phyloP scores from a whole-genome alignment of 2,888 invertebrate genomes.

The Anarsia innoxiella region DNA sequence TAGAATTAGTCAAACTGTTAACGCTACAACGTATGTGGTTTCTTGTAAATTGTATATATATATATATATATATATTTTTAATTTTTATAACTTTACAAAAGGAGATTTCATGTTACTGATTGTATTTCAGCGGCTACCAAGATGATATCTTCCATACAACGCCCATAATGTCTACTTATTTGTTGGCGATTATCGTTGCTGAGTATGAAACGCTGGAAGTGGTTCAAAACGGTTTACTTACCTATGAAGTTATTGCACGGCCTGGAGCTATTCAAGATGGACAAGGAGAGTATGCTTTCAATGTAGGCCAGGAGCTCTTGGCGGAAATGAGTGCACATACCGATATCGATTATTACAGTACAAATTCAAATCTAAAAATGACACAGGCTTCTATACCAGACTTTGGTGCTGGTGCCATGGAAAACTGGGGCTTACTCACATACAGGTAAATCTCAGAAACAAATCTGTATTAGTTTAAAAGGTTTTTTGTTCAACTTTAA shows the following conservation, averaged over 20 bases:
- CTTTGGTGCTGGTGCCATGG: constrained; percentile 87
- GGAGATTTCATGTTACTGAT: too few species aligned
- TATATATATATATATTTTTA: too few species aligned
- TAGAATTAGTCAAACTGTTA: not conserved
- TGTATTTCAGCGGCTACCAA: constrained; percentile 33
- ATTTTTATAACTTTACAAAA: too few species aligned
- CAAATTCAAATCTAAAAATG: constrained; percentile 65
- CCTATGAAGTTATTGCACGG: constrained; percentile 63
- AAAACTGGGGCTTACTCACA: constrained; percentile 89
- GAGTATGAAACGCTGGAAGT: constrained; percentile 57
- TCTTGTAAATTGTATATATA: too few species aligned
- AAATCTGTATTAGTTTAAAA: too few species aligned
- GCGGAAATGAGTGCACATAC: constrained; percentile 75
- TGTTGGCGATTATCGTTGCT: constrained; percentile 81
- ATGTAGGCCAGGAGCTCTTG: constrained; percentile 56
- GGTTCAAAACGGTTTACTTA: constrained; percentile 16
- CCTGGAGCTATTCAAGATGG: constrained; percentile 42
- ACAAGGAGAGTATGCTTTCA: constrained; percentile 57
- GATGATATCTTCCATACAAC: constrained; percentile 53
- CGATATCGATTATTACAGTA: constrained; percentile 54
- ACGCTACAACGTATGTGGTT: too few species aligned
- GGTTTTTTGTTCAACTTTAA: too few species aligned
- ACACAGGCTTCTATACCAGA: constrained; percentile 87
- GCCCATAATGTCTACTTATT: constrained; percentile 78
- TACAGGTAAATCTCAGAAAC: constrained; percentile 69